Conservation (phyloP, 2,797 vertebrate genomes). For the Spatula versicolor region DNA sequence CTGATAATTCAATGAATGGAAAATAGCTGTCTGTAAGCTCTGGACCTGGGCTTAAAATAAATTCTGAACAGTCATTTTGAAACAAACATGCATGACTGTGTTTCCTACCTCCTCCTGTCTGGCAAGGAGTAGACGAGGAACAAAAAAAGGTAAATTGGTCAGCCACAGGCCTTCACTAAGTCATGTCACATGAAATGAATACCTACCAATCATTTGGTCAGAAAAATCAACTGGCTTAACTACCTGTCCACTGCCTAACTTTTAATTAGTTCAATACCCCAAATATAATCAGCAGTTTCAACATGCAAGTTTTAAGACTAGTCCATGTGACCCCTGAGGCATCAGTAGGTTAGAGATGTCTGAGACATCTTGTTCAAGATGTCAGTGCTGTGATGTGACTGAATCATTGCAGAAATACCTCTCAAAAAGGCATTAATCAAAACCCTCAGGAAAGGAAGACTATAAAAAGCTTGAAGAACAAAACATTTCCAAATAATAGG, state of each 20-base stretch:
- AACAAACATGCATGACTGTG: fast-evolving
- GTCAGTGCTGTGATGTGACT: neutral
- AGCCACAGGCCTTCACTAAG: neutral
- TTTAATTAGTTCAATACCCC: neutral
- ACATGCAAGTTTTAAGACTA: neutral
- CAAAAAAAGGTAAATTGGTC: neutral
- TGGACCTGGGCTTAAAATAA: neutral
- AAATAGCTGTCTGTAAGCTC: neutral
- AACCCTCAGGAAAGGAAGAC: neutral
- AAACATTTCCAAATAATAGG: neutral
- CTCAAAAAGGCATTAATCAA: neutral
- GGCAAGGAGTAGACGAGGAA: neutral
- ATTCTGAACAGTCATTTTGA: neutral
- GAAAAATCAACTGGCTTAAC: neutral
- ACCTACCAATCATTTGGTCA: neutral
- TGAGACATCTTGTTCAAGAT: neutral
- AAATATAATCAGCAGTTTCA: neutral
- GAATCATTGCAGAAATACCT: neutral
- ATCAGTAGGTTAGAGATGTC: neutral
- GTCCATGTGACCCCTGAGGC: fast-evolving
- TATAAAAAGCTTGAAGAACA: neutral
- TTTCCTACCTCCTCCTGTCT: neutral
- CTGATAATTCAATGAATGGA: neutral
- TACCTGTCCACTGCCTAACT: neutral
- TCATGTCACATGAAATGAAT: neutral